phyloP scores from a whole-genome alignment of 1,140 invertebrate genomes.

The Orchesella cincta region DNA sequence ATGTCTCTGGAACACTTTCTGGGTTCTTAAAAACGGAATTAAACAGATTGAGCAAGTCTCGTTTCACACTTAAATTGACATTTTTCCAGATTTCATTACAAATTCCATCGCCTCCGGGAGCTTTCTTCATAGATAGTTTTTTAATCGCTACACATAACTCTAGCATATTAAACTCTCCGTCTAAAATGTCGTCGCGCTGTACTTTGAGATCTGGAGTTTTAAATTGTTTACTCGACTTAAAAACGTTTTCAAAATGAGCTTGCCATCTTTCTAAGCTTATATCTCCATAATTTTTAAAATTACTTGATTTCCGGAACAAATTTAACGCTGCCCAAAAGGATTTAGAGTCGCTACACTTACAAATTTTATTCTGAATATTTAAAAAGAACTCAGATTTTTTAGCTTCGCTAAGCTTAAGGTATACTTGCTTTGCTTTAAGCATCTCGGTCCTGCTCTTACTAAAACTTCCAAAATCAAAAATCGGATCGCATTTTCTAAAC shows the following conservation, averaged over 20 bases:
- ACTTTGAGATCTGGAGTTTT: too few relatives aligned
- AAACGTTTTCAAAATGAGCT: conserved; percentile 2
- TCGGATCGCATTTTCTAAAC: neutral
- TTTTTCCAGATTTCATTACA: conserved; percentile 49
- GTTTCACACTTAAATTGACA: neutral
- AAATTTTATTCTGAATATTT: neutral
- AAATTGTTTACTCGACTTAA: too few relatives aligned
- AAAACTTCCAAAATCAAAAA: neutral
- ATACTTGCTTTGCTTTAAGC: neutral
- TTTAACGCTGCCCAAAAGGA: neutral
- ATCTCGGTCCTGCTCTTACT: neutral
- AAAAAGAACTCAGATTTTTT: neutral
- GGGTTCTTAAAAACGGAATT: neutral
- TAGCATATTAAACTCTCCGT: neutral
- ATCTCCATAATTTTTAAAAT: neutral
- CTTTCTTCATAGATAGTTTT: conserved; percentile 47
- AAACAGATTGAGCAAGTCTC: too few relatives aligned
- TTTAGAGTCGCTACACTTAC: neutral
- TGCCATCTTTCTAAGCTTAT: neutral
- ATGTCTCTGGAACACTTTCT: conserved; percentile 19
- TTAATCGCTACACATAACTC: conserved; percentile 36
- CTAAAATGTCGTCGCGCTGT: neutral
- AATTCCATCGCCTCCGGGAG: conserved; percentile 50
- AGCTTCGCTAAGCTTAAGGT: neutral
- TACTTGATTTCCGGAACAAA: neutral